Base-by-base conservation (phyloP, 2,888 invertebrate genomes). In the Lochmaea crataegi region DNA sequence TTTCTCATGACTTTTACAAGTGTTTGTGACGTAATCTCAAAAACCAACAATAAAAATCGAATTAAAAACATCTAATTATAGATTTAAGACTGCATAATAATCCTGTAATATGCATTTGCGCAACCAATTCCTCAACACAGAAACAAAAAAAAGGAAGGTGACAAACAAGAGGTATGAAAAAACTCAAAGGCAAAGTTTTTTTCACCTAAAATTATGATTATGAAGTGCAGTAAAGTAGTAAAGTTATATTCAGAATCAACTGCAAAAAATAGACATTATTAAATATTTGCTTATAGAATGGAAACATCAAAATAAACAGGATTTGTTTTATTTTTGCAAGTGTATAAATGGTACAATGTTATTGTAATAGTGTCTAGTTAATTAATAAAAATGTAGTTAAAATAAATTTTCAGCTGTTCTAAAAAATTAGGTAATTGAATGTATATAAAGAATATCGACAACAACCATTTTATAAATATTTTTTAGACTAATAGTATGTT, bases 221-320 rank as follows among this genome's bases (percentile, higher is more conserved):
- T 90, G 89, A 91, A 92, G 86, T 91, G 91, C 89, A 91, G 89
- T 88, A 93, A 91, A 85, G 92, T 91, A 85, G 92, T 89, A 88
- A 92, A 90, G 87, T 91, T 90, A 91, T 90, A 92, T 85, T 92
- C 92, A 83, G 89, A 90, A 86, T 91, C 92, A 86, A 91, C 93
- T 93, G 92, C 91, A 70, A 18, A 42, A 65, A 51, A 60, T 61
- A 48, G 18, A 64, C 16, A 61, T 57, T 68, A 51, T 61, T 57
- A 68, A 61, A 45, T 45, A 18, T 58, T 56, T 32, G 14, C 16
- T 57, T 2, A n/a, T 60, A 48, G 16, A 18, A 53, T 18, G 2
- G 10, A 10, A 53, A 53, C 11, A 53, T 10, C 0, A 53, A n/a
- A 53, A 53, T 53, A 53, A 18, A 53, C 10, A 18, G 16, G 4